phyloP scores from a whole-genome alignment of 2,113 vertebrate genomes.

The Pleuronectes platessa region DNA sequence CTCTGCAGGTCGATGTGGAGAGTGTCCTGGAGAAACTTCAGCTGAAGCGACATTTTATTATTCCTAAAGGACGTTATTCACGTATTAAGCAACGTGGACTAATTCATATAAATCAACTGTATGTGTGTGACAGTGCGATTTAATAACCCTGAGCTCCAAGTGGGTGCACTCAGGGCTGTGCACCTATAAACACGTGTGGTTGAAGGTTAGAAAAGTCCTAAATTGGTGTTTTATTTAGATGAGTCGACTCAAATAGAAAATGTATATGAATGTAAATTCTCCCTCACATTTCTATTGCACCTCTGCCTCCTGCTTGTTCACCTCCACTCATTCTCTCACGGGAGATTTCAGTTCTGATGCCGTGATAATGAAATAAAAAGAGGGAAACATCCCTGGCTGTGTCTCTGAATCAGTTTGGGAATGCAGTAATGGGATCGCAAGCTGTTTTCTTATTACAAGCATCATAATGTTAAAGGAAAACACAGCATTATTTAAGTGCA shows the following conservation, averaged over 20 bases:
- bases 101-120: background rate
- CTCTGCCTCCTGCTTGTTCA: background rate
- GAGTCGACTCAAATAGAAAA: no score
- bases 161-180: background rate
- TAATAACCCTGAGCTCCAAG: background rate
- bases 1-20: no score
- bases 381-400: conserved; percentile 38
- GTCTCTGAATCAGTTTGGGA: conserved; percentile 47
- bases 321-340: conserved; percentile 1
- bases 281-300: no score
- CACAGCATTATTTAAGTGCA: conserved; percentile 43
- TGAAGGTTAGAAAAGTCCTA: background rate
- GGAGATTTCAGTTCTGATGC: conserved; percentile 49
- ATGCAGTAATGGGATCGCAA: conserved; percentile 50
- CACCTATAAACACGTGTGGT: no score
- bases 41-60: no score
- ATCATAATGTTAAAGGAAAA: conserved; percentile 51
- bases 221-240: background rate
- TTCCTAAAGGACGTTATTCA: no score
- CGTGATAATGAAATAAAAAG: conserved; percentile 38
- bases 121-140: background rate
- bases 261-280: background rate
- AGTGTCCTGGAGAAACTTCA: no score
- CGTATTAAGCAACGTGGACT: background rate
- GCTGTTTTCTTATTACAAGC: conserved; percentile 59